These are phyloP conservation scores for Drosophila saltans DNA, from an alignment of 1,140 invertebrate genomes.

Conservation along the genomic window DNA sequence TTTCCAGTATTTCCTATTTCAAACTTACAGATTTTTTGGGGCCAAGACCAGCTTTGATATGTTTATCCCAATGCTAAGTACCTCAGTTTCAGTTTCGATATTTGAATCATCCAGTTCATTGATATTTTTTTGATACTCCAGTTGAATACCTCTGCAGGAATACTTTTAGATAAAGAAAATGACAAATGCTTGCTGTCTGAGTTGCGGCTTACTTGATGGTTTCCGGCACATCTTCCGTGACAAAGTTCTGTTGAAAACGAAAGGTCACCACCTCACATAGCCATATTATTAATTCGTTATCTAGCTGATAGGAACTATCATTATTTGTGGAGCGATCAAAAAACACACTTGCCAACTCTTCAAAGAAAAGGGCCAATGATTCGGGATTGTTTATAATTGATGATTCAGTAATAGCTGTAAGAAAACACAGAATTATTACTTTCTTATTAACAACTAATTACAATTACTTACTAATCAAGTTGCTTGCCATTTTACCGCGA, in stretches of 20 bases:
- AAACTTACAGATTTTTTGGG: constrained; percentile 78
- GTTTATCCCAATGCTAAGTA: constrained; percentile 84
- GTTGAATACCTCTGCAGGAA: constrained; percentile 81
- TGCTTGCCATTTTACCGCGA: constrained; percentile 79
- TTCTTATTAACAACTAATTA: neutral
- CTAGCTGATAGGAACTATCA: constrained; percentile 81
- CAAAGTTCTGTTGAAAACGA: constrained; percentile 86
- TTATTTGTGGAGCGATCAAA: constrained; percentile 63
- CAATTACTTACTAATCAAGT: constrained; percentile 61
- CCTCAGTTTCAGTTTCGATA: constrained; percentile 84
- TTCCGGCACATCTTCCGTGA: constrained; percentile 75
- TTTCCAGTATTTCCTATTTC: too few species aligned
- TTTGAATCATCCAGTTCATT: constrained; percentile 83
- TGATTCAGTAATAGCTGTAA: constrained; percentile 72
- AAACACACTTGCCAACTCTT: constrained; percentile 87
- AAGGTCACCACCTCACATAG: constrained; percentile 85
- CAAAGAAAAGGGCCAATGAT: constrained; percentile 88
- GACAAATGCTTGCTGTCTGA: neutral
- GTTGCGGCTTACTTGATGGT: constrained; percentile 36
- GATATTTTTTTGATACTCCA: constrained; percentile 84
- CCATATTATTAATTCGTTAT: constrained; percentile 86
- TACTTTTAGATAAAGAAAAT: neutral
- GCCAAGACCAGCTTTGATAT: constrained; percentile 85
- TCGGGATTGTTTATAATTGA: constrained; percentile 83
- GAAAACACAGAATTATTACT: constrained; percentile 5